These are phyloP conservation scores for Fringilla coelebs DNA, from an alignment of 2,797 vertebrate species.

Conservation along the genomic window DNA sequence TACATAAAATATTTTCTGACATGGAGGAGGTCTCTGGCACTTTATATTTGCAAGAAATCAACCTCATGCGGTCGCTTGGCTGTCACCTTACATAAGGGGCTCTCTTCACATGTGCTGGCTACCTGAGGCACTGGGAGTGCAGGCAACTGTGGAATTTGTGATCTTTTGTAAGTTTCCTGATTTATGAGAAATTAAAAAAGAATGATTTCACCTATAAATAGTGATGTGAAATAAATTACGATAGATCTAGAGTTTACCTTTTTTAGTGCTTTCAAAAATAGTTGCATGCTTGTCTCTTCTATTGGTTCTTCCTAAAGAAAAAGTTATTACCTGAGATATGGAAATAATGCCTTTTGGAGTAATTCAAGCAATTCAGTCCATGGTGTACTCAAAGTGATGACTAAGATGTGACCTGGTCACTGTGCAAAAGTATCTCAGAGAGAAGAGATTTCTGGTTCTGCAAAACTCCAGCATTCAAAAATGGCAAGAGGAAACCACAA, in stretches of 20 bases:
- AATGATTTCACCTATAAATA: not conserved
- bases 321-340: not conserved
- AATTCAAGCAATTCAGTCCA: not conserved
- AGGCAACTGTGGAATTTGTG: not conserved
- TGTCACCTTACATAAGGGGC: not conserved
- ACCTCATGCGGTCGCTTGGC: not conserved
- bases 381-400: not conserved
- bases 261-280: not conserved
- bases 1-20: constrained; percentile 1
- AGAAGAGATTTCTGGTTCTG: not conserved
- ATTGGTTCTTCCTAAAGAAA: not conserved
- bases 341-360: not conserved
- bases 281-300: not conserved
- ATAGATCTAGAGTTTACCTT: not conserved
- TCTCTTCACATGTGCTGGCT: not conserved
- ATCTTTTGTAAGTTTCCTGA: not conserved
- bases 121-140: not conserved
- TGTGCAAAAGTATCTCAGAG: not conserved
- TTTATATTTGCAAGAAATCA: not conserved
- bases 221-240: not conserved
- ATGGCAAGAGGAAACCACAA: not conserved
- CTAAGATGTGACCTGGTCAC: not conserved
- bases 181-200: not conserved
- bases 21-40: not conserved
- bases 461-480: not conserved